Conservation (phyloP, 2,113 vertebrate species). For the Zosterops borbonicus region DNA sequence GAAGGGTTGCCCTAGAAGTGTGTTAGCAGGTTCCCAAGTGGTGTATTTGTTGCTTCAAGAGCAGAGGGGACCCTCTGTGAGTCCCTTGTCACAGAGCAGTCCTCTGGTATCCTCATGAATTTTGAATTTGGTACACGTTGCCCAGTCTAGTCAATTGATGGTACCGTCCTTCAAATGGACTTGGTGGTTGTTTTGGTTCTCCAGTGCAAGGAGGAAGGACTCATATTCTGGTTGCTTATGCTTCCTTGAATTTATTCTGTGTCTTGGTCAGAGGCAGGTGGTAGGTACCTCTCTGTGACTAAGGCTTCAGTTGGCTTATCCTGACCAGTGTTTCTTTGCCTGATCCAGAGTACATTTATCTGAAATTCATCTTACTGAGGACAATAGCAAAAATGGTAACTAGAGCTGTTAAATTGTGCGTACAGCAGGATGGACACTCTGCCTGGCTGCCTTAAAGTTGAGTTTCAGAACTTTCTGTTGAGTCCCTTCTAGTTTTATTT, state of each 20-base stretch:
- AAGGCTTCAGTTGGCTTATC: background rate
- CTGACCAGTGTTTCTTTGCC: background rate
- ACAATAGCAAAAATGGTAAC: background rate
- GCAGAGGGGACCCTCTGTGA: accelerated
- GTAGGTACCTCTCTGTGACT: background rate
- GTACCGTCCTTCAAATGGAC: background rate
- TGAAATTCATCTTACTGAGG: background rate
- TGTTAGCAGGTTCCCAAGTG: background rate
- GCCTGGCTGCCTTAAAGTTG: background rate
- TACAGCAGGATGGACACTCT: background rate
- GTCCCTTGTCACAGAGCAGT: background rate
- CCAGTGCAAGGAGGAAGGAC: background rate
- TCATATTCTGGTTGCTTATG: accelerated
- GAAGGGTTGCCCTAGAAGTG: background rate
- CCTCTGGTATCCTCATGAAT: too few relatives aligned
- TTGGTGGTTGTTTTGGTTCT: background rate
- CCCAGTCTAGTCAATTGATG: background rate
- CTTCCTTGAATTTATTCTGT: background rate
- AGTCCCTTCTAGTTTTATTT: background rate
- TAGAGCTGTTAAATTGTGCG: background rate
- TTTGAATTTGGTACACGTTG: background rate
- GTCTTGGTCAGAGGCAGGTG: background rate
- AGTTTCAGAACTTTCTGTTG: background rate
- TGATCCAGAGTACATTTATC: background rate
- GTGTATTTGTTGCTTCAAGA: background rate